These are phyloP conservation scores for Amaurobius ferox DNA, from an alignment of 2,888 invertebrate genomes.

Conservation along the genomic window DNA sequence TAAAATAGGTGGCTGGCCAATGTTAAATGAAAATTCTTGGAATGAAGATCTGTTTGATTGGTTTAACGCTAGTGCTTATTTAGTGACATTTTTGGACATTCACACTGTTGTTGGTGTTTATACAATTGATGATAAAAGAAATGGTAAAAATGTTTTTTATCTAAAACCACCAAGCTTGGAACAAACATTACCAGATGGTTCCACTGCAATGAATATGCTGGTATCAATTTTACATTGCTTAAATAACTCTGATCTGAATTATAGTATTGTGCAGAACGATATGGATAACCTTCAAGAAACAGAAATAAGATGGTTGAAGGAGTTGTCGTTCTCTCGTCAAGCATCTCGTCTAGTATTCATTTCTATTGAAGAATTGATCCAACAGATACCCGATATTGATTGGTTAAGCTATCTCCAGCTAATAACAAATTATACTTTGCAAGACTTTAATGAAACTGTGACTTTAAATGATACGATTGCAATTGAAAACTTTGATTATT, in stretches of 20 bases:
- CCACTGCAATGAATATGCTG: conserved; percentile 1
- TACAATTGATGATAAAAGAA: conserved; percentile 18
- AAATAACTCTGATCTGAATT: not conserved
- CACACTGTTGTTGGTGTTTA: conserved; percentile 18
- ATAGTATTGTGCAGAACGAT: not conserved
- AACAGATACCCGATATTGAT: conserved; percentile 33
- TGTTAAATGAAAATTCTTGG: conserved; percentile 15
- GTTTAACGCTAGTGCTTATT: conserved; percentile 34
- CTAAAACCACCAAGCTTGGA: conserved; percentile 7
- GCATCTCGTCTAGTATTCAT: conserved; percentile 5
- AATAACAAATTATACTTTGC: conserved; percentile 32
- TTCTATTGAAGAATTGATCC: conserved; percentile 26
- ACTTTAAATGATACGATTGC: conserved; percentile 21
- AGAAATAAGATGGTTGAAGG: conserved; percentile 16
- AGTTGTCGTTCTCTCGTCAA: not conserved
- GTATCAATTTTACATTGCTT: not conserved
- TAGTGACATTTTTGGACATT: conserved; percentile 27
- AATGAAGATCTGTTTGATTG: conserved; percentile 27
- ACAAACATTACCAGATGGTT: not conserved
- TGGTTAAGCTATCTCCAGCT: conserved; percentile 32
- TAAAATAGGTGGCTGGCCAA: conserved; percentile 51
- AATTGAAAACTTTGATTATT: conserved; percentile 29
- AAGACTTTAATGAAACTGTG: conserved; percentile 2
- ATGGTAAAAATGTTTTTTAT: conserved; percentile 39
- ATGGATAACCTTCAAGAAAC: not conserved